Conservation (phyloP, 2,888 invertebrate species). For the Acrobasis suavella region DNA sequence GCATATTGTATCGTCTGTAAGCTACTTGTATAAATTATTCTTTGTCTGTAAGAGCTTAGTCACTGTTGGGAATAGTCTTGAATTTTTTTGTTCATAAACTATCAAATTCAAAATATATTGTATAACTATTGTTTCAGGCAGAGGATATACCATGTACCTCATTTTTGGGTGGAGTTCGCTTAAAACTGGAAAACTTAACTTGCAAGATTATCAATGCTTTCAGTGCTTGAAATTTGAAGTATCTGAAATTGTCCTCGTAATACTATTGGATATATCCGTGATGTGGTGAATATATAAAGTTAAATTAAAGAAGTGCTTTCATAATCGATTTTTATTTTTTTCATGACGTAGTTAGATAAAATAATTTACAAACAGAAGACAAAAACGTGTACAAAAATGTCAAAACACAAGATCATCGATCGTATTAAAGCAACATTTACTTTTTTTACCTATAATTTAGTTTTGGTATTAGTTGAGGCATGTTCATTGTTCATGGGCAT, state of each 20-base stretch:
- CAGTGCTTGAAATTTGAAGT: slow-evolving; percentile 31
- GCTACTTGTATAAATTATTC: too few relatives aligned
- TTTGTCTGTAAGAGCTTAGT: too few relatives aligned
- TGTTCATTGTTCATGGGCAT: too few relatives aligned
- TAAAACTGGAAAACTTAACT: slow-evolving; percentile 39
- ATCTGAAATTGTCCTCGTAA: too few relatives aligned
- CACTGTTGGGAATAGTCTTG: too few relatives aligned
- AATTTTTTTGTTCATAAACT: too few relatives aligned
- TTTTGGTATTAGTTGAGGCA: too few relatives aligned
- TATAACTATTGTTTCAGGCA: slow-evolving; percentile 18
- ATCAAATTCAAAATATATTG: too few relatives aligned
- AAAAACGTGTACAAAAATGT: slow-evolving; percentile 2
- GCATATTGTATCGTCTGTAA: too few relatives aligned
- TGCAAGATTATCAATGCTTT: slow-evolving; percentile 46
- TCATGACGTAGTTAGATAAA: slow-evolving; percentile 8
- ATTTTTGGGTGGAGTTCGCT: slow-evolving; percentile 7
- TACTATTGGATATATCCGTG: not conserved
- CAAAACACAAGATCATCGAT: not conserved
- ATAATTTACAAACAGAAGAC: not conserved
- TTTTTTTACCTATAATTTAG: not conserved
- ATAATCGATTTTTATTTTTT: slow-evolving; percentile 8
- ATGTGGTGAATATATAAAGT: slow-evolving; percentile 9
- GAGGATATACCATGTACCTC: slow-evolving; percentile 20
- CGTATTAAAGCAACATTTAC: not conserved
- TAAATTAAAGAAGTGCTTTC: slow-evolving; percentile 12